A percentile compares a stretch with the other conserved stretches of the same genome.
These are phyloP conservation scores for Congeria kusceri DNA, from an alignment of 2,888 invertebrate species.

Conservation along the genomic window DNA sequence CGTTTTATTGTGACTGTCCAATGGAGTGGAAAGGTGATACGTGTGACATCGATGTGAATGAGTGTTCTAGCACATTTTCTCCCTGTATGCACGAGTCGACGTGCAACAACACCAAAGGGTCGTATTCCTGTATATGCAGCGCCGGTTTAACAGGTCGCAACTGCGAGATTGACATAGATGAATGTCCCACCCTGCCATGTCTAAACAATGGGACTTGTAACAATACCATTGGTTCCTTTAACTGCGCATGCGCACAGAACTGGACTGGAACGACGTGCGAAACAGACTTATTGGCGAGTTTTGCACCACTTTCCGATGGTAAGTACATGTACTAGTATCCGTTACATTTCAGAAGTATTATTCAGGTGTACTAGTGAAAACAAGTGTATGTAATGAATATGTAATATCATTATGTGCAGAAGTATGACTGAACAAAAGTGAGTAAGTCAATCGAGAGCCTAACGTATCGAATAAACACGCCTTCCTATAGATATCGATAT, in stretches of 20 bases:
- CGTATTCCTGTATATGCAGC: constrained; percentile 9
- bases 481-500: too few species aligned
- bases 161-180: constrained; percentile 10
- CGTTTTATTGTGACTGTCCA: constrained; percentile 5
- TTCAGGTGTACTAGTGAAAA: too few species aligned
- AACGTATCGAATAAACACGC: too few species aligned
- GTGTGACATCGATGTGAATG: constrained; percentile 14
- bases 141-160: neutral
- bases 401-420: too few species aligned
- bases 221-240: constrained; percentile 2
- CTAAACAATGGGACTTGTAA: neutral
- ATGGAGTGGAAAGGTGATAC: constrained; percentile 10
- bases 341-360: too few species aligned
- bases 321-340: too few species aligned
- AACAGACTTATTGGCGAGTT: neutral
- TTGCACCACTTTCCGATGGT: too few species aligned
- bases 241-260: constrained; percentile 2
- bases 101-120: constrained; percentile 3
- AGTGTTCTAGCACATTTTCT: neutral
- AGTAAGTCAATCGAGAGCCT: too few species aligned
- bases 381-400: too few species aligned
- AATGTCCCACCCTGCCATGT: constrained; percentile 3
- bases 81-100: constrained; percentile 2
- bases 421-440: too few species aligned
- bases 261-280: neutral